Percentiles rank a stretch among this genome's conserved stretches.
Conservation (phyloP, 2,113 vertebrate species). For the Corvus hawaiiensis region DNA sequence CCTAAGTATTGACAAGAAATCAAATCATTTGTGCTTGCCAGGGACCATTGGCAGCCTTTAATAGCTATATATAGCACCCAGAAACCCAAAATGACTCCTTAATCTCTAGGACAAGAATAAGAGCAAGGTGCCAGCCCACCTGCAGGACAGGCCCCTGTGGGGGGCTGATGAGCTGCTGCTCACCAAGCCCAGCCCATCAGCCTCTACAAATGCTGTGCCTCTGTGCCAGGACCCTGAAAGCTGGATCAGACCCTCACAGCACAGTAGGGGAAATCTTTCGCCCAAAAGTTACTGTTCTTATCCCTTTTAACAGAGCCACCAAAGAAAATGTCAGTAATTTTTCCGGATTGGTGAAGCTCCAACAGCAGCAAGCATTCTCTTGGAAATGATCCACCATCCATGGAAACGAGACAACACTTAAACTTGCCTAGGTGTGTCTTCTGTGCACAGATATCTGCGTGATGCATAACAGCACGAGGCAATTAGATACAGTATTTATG, state of each 20-base stretch:
- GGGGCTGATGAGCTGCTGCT: neutral
- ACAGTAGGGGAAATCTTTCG: accelerated
- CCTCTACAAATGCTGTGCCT: neutral
- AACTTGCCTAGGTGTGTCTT: neutral
- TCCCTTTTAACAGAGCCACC: neutral
- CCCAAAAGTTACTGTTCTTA: neutral
- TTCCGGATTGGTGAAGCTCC: neutral
- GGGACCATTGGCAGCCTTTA: neutral
- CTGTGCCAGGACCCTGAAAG: neutral
- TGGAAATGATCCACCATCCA: neutral
- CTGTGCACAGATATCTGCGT: neutral
- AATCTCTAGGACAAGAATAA: neutral
- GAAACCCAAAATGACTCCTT: neutral
- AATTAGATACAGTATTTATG: neutral
- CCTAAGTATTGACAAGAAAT: neutral
- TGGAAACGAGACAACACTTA: neutral
- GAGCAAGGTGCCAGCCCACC: neutral
- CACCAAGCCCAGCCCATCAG: neutral
- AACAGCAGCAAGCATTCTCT: neutral
- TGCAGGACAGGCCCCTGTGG: neutral
- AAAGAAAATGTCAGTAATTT: neutral
- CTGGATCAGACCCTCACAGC: neutral
- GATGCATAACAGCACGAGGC: neutral
- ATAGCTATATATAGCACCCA: neutral
- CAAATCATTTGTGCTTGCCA: neutral